Base-by-base conservation (phyloP, 2,797 vertebrate genomes). In the Periparus ater region DNA sequence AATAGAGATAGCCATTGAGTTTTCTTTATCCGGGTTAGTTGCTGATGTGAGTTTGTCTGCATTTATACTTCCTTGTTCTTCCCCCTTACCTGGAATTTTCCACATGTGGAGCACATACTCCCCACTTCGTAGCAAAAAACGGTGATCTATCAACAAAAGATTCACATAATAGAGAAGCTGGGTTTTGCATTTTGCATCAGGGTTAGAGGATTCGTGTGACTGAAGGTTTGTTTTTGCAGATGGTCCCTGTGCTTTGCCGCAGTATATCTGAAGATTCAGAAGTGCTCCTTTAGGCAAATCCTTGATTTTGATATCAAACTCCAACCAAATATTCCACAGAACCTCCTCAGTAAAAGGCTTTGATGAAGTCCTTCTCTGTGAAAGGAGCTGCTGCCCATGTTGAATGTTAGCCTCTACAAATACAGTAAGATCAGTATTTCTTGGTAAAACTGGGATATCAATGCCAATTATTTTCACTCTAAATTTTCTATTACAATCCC, bases 41-140 rank as follows among this genome's bases (percentile, higher is more conserved):
- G 99, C 99, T 0, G 99, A 99, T 0, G 99, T 99, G 82, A 99
- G 98, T 95, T 99, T 99, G 98, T 99, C 99, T 1, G 99, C 99
- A 51, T 99, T 99, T 93, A 99, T 98, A 94, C 99, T 99, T 88
- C 99, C 99, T 96, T 99, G 99, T 67, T 99, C 99, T 89, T 99
- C 99, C 8, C 97, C 98, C 94, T 99, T 99, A 88, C 99, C 99
- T 0, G 99, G 98, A 97, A 99, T 98, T 95, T 99, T 99, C 99
- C 99, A 99, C 99, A 99, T 99, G 97, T 99, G 99, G 42, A 99
- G 98, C 78, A 99, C 98, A 34, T 99, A 99, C 91, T 99, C 99
- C 2, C 99, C 99, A 71, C 98, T 99, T 58, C 99, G 98, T 15
- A 99, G 98, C 90, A 99, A 98, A 34, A 98, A 99, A 65, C 99